Percentiles rank a stretch among this genome's conserved stretches.
Conservation (phyloP, 1,140 invertebrate species). For the Anastrepha ludens region DNA sequence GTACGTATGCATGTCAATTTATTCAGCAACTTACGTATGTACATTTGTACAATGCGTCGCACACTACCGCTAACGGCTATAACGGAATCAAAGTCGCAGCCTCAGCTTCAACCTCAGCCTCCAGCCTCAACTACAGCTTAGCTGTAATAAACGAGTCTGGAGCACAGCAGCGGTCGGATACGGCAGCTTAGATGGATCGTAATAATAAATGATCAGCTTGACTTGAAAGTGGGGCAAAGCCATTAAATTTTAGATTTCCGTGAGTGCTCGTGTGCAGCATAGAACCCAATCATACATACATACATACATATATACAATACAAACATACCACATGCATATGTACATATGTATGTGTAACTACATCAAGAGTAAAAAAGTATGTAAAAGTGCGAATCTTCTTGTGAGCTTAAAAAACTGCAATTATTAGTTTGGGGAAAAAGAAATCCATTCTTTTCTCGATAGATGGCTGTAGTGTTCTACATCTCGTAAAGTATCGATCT, state of each 20-base stretch:
- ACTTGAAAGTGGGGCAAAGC: conserved; percentile 54
- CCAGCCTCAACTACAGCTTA: conserved; percentile 20
- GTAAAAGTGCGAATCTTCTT: conserved; percentile 31
- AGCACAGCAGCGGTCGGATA: background rate
- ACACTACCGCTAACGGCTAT: conserved; percentile 40
- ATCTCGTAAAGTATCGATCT: no score
- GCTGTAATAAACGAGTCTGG: conserved; percentile 5
- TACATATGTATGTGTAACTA: background rate
- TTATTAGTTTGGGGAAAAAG: background rate
- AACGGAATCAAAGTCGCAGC: conserved; percentile 32
- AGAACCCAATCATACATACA: conserved; percentile 2
- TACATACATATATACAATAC: background rate
- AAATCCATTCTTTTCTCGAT: no score
- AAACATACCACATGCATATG: background rate
- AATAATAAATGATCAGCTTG: conserved; percentile 55
- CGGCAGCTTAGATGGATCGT: conserved; percentile 37
- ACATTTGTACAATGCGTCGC: background rate
- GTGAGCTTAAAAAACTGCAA: background rate
- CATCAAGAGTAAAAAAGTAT: background rate
- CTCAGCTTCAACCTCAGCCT: background rate
- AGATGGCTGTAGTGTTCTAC: no score
- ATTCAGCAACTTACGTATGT: conserved; percentile 1
- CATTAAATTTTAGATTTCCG: conserved; percentile 51
- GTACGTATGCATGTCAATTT: background rate
- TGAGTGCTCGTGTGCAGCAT: background rate